Conservation (phyloP, 2,797 vertebrate genomes). For the Pangasius mekongensis region DNA sequence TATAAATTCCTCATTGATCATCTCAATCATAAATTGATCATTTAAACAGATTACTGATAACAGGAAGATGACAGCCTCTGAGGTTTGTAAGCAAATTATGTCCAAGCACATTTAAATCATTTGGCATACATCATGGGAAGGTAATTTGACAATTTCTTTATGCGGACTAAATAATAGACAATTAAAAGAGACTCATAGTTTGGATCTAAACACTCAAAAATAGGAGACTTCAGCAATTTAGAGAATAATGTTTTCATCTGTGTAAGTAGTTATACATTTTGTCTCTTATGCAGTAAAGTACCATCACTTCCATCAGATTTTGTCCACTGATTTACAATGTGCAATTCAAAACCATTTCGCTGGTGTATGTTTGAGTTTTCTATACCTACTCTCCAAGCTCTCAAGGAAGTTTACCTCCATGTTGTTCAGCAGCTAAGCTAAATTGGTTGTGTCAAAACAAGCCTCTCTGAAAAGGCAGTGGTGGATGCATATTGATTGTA, state of each 20-base stretch:
- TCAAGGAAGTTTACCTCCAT: neutral
- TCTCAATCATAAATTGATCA: neutral
- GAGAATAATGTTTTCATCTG: neutral
- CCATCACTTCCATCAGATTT: neutral
- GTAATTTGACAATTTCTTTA: neutral
- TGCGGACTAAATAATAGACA: neutral
- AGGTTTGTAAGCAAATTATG: neutral
- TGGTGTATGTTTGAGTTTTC: neutral
- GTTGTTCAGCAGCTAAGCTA: conserved; percentile 9
- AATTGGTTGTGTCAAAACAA: conserved; percentile 6
- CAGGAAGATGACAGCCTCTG: neutral
- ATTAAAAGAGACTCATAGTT: neutral
- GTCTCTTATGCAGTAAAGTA: neutral
- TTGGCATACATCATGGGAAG: neutral
- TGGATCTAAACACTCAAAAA: neutral
- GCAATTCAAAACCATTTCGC: neutral
- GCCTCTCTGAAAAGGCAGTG: neutral
- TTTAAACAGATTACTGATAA: neutral
- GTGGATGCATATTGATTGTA: conserved; percentile 23
- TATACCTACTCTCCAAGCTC: neutral
- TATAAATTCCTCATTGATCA: neutral
- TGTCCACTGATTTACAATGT: neutral
- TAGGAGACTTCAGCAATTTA: neutral
- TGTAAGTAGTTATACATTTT: neutral
- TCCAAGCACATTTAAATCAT: neutral